Percentiles rank a stretch among this genome's conserved stretches.
Conservation (phyloP, 2,797 vertebrate species). For the Poeciliopsis presidionis region DNA sequence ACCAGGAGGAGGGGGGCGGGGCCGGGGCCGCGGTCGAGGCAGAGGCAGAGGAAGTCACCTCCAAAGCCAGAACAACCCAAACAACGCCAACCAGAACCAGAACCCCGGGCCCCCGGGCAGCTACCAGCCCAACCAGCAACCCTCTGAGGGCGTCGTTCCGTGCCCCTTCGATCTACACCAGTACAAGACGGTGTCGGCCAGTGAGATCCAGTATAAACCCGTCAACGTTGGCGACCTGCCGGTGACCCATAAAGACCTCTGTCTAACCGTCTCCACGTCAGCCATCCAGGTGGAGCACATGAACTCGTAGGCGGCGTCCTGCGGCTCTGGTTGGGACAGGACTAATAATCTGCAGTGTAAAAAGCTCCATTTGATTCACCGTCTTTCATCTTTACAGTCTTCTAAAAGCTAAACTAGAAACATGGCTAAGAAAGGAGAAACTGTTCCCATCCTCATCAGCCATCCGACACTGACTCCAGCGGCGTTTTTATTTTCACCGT, state of each 20-base stretch:
- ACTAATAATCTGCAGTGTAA: slow-evolving; percentile 48
- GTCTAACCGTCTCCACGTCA: slow-evolving; percentile 97
- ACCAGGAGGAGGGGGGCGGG: slow-evolving; percentile 68
- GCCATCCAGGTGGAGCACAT: slow-evolving; percentile 96
- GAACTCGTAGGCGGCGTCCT: slow-evolving; percentile 86
- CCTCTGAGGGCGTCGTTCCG: slow-evolving; percentile 64
- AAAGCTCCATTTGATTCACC: slow-evolving; percentile 46
- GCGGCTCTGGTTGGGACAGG: slow-evolving; percentile 33
- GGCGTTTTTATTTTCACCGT: slow-evolving; percentile 15
- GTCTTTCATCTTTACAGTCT: slow-evolving; percentile 37
- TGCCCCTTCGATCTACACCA: slow-evolving; percentile 97
- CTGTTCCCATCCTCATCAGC: slow-evolving; percentile 3
- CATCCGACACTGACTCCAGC: slow-evolving; percentile 1
- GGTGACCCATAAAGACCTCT: slow-evolving; percentile 96
- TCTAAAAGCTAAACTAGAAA: neutral
- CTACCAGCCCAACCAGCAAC: slow-evolving; percentile 76
- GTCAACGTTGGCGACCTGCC: slow-evolving; percentile 81
- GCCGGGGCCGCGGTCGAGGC: slow-evolving; percentile 79
- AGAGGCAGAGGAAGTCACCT: slow-evolving; percentile 64
- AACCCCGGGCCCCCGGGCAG: slow-evolving; percentile 72
- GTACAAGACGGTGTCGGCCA: slow-evolving; percentile 90
- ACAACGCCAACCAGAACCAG: slow-evolving; percentile 80
- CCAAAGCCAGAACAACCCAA: slow-evolving; percentile 70
- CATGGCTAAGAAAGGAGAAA: slow-evolving; percentile 5
- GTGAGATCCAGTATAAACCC: slow-evolving; percentile 85